These are phyloP conservation scores for Phania funesta DNA, from an alignment of 2,888 invertebrate genomes.

Conservation along the genomic window DNA sequence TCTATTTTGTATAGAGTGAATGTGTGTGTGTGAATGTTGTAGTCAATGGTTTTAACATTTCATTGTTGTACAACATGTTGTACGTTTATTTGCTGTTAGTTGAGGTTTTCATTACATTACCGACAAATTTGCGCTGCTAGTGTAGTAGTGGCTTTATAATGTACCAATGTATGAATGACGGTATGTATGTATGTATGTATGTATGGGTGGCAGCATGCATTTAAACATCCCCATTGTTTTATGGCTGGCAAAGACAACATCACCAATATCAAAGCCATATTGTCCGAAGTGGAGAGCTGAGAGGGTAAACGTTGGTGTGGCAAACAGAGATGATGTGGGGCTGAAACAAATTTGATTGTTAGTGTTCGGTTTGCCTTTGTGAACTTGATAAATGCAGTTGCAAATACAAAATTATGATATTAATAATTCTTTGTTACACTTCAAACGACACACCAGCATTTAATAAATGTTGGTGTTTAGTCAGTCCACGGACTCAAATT, in stretches of 20 bases:
- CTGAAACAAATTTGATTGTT: constrained; percentile 45
- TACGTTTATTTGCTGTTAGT: constrained; percentile 57
- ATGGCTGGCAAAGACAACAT: constrained; percentile 40
- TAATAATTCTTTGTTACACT: constrained; percentile 42
- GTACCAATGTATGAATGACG: background rate
- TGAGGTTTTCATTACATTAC: constrained; percentile 62
- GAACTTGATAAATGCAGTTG: constrained; percentile 53
- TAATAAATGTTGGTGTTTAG: constrained; percentile 21
- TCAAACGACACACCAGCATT: constrained; percentile 10
- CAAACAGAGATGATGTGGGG: background rate
- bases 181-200: background rate
- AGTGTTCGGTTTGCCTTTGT: constrained; percentile 46
- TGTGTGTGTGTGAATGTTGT: constrained; percentile 23
- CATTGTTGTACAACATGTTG: constrained; percentile 54
- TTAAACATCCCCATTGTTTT: constrained; percentile 10
- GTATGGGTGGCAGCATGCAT: background rate
- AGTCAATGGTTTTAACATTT: constrained; percentile 56
- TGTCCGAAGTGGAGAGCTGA: constrained; percentile 6
- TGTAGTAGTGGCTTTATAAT: background rate
- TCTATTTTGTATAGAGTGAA: background rate
- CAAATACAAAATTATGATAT: constrained; percentile 26
- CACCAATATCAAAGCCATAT: constrained; percentile 24
- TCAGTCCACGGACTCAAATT: constrained; percentile 7
- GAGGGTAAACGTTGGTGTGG: background rate
- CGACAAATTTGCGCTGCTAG: constrained; percentile 49